Conservation (phyloP, 2,888 invertebrate genomes). For the Hoplodrina ambigua region DNA sequence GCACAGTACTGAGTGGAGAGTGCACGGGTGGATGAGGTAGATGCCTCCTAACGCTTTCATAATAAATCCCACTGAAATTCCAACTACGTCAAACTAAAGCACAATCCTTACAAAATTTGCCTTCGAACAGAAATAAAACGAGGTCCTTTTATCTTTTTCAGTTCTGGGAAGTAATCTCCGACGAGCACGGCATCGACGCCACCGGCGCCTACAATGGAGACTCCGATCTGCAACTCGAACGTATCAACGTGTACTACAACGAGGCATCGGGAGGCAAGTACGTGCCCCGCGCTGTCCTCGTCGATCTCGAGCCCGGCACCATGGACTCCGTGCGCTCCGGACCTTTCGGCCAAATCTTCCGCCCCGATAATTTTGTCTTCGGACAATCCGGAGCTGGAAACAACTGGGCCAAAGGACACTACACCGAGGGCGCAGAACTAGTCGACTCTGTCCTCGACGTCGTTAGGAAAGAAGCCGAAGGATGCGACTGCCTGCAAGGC, state of each 20-base stretch:
- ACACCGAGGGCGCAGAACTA: conserved; percentile 92
- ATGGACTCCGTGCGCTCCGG: conserved; percentile 93
- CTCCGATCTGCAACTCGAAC: conserved; percentile 93
- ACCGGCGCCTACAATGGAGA: conserved; percentile 91
- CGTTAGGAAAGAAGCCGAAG: conserved; percentile 91
- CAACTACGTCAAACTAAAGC: too few relatives aligned
- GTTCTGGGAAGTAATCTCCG: conserved; percentile 86
- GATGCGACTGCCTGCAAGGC: conserved; percentile 92
- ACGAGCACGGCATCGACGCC: conserved; percentile 84
- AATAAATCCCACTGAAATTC: too few relatives aligned
- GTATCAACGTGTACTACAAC: conserved; percentile 94
- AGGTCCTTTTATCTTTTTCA: conserved; percentile 60
- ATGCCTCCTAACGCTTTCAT: too few relatives aligned
- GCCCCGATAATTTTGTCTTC: conserved; percentile 93
- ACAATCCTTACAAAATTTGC: too few relatives aligned
- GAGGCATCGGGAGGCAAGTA: conserved; percentile 91
- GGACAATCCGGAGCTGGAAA: conserved; percentile 91
- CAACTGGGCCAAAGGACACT: conserved; percentile 92
- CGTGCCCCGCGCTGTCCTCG: conserved; percentile 83
- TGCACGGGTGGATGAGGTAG: too few relatives aligned
- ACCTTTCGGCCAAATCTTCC: conserved; percentile 93
- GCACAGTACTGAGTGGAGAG: too few relatives aligned
- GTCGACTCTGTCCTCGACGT: conserved; percentile 91
- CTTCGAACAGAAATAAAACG: background rate
- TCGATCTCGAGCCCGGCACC: conserved; percentile 84